Evolutionary conservation across 2,888 invertebrate genomes (phyloP), one percentile per base, ranked within the genome.

Genomic region (Macrosiphum euphorbiae): DNA sequence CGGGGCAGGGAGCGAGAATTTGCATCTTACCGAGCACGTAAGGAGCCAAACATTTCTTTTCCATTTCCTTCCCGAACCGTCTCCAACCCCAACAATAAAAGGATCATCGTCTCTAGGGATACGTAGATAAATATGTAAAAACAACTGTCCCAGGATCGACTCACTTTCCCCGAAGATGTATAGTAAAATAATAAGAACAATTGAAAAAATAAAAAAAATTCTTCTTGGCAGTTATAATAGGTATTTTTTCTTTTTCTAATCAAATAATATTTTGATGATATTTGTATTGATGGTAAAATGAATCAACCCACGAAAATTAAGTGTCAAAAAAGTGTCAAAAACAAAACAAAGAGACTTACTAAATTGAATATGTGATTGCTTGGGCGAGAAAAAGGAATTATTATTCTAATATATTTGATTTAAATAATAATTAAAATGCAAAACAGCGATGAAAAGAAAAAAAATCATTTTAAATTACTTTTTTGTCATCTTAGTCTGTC

Each of bases 361-460:
- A 35, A 58, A n/a, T 67, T 16, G 8, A 88, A 92, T 88, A 92
- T 67, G 3, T 28, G 67, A 88, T 92, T 92, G 35, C 61, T 35
- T 50, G 44, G 26, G 35, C 41, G 67, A 52, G 26, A 41, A 87
- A 92, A 61, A 61, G 35, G 16, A 44, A 61, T 92, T 35, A 47
- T 55, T 85, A 91, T 85, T 85, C 20, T 61, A 26, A 61, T 87
- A 35, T 87, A 92, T 92, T 92, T 78, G 88, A 92, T 78, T 87
- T 92, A 52, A 92, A 92, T 87, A 87, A 92, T 88, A 92, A 88
- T 92, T 92, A 88, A 92, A 92, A 92, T 67, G 92, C 88, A 44
- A 92, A 88, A 92, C 61, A 67, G 52, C n/a, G 28, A 88, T 67
- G 41, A 67, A 90, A 90, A 67, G 35, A 47, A 35, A 35, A 28